Base-by-base conservation (phyloP, 2,888 invertebrate species). In the Ptilodon capucinus region DNA sequence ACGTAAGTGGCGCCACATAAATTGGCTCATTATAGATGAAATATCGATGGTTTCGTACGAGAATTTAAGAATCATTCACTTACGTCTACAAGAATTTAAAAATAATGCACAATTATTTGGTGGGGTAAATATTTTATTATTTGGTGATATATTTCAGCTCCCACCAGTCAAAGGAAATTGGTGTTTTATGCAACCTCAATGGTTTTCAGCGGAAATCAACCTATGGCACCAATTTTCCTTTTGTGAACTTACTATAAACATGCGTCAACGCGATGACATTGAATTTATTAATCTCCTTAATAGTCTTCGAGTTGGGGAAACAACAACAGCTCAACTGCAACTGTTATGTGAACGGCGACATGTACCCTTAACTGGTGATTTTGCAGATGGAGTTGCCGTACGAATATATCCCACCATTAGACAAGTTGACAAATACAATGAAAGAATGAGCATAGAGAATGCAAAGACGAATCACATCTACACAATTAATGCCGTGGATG, bases 211-310 rank as follows among this genome's bases (percentile, higher is more conserved):
- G 0, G 47, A 48, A 21, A 11, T 48, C 1, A 18, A 45, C n/a
- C 57, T 68, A 18, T 69, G 71, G 66, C 61, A 56, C 0, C 48
- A 61, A 18, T 70, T 70, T 35, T 62, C 13, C 0, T 45, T 75
- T 46, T 73, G 70, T 42, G 72, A 74, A 60, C 44, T 74, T 0
- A 66, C 63, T 0, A 59, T 64, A 32, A 77, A 78, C 18, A 76
- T 77, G 71, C 57, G 74, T 4, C 77, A 74, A 23, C 47, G 50
- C 30, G 56, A 62, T 46, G 75, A 77, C 42, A 13, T 0, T 0
- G 58, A 64, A 13, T 68, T 72, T 25, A 51, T 71, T 0, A 61
- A 70, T 42, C 34, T 72, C 0, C 43, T 70, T 1, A 72, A 74
- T 23, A 62, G 23, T 30, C 57, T 74, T 19, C 51, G 64, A 11